Conservation (phyloP, 2,113 vertebrate genomes). For the Geococcyx californianus region DNA sequence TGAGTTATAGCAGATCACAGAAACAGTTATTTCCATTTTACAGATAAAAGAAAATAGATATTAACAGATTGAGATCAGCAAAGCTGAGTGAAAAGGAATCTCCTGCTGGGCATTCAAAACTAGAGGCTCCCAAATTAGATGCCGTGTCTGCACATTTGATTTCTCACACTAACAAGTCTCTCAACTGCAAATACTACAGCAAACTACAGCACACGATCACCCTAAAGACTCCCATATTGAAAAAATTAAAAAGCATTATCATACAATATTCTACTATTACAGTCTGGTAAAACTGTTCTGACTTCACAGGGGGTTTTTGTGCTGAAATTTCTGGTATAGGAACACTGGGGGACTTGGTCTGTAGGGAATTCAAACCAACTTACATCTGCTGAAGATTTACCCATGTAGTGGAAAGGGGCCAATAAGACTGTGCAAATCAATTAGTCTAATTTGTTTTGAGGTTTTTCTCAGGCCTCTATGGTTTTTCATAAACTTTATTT, state of each 20-base stretch:
- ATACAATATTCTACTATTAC: background rate
- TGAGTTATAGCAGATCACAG: background rate
- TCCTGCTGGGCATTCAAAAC: background rate
- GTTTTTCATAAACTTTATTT: background rate
- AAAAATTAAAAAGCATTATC: background rate
- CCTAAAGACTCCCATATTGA: background rate
- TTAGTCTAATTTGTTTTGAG: slow-evolving; percentile 15
- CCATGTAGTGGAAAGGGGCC: background rate
- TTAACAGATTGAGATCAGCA: background rate
- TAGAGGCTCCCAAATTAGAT: background rate
- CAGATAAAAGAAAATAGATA: background rate
- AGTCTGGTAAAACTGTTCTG: background rate
- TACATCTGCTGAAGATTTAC: background rate
- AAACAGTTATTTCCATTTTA: background rate
- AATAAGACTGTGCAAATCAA: background rate
- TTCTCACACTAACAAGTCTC: background rate
- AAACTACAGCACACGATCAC: background rate
- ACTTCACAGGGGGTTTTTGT: background rate
- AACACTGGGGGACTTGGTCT: background rate
- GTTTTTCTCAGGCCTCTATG: background rate
- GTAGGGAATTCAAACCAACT: background rate
- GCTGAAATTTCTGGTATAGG: background rate
- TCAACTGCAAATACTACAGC: background rate
- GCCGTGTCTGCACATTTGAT: background rate
- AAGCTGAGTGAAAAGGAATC: background rate